Evolutionary conservation across 2,888 invertebrate genomes (phyloP), one percentile per base, ranked within the genome.

Genomic region (Emmelina monodactyla): DNA sequence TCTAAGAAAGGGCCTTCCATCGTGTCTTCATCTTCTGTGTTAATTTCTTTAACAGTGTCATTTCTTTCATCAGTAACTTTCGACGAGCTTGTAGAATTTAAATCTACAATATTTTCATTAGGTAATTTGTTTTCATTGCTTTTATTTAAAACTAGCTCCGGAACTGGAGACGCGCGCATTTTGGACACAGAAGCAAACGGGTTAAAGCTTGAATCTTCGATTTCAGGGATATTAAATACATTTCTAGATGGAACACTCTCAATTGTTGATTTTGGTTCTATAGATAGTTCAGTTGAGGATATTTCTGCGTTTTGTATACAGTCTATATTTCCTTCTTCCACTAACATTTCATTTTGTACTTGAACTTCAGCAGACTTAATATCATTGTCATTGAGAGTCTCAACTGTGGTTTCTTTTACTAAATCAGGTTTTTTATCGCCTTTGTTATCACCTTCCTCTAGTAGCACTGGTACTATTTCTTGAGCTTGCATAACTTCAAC

Each of bases 11-110:
- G 76, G 7, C 75, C 78, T 52, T 78, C 78, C 30, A 66, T 44
- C 5, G 78, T 79, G 42, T 79, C 78, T 51, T 78, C 78, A 41
- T 75, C 72, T 55, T 79, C 78, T 11, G 78, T 78, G 34, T 67
- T 53, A 2, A 69, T 42, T 52, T 75, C 72, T 35, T 43, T 47
- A 2, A 60, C 46, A n/a, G 68, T 65, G n/a, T 29, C 16, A 43
- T 68, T 55, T 46, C 49, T 62, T 10, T 62, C 60, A 36, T 63
- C 58, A 19, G 53, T 53, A 28, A 42, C 42, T 50, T 58, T 66
- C 7, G 65, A 67, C 12, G 61, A 65, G 37, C 42, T 61, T 31
- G 43, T 47, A 37, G 51, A 50, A 43, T 25, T 25, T 25, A 25
- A 10, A 25, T 25, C 25, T 4, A n/a, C 25, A 10, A 3, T 3